These are phyloP conservation scores for Ceratosolen solmsi DNA, from an alignment of 1,140 invertebrate species.

Conservation along the genomic window DNA sequence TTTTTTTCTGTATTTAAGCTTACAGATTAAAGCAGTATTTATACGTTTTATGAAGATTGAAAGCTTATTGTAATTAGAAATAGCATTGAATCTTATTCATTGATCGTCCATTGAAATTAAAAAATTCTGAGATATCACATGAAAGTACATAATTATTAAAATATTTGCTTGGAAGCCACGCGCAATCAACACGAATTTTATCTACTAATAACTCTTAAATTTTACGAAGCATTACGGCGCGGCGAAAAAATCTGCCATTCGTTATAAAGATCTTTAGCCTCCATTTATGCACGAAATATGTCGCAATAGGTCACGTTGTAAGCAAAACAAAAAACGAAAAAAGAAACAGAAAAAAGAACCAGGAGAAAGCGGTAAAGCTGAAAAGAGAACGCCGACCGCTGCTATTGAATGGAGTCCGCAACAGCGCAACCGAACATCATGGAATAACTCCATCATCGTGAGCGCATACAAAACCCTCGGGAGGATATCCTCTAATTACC, in stretches of 20 bases:
- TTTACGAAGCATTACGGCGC: constrained; percentile 4
- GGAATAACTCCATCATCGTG: not conserved
- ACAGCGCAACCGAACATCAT: not conserved
- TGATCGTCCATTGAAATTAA: not conserved
- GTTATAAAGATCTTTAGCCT: not conserved
- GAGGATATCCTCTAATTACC: constrained; percentile 19
- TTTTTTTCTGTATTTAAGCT: too few relatives aligned
- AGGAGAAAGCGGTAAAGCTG: not conserved
- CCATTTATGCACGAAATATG: too few relatives aligned
- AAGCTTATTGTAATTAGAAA: not conserved
- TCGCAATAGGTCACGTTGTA: not conserved
- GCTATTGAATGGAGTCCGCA: constrained; percentile 19
- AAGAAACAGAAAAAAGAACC: not conserved
- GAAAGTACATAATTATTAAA: too few relatives aligned
- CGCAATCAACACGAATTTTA: not conserved
- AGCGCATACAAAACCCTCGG: constrained; percentile 1
- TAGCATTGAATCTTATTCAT: not conserved
- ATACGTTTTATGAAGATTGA: not conserved
- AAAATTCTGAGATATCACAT: too few relatives aligned
- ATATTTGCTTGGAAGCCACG: not conserved
- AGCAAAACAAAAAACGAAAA: not conserved
- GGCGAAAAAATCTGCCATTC: not conserved
- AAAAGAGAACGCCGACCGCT: not conserved
- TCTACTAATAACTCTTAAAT: not conserved
- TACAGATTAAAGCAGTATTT: too few relatives aligned